A percentile compares a stretch with the other conserved stretches of the same genome.
Conservation (phyloP, 2,113 vertebrate species). For the Cinclus mexicanus region DNA sequence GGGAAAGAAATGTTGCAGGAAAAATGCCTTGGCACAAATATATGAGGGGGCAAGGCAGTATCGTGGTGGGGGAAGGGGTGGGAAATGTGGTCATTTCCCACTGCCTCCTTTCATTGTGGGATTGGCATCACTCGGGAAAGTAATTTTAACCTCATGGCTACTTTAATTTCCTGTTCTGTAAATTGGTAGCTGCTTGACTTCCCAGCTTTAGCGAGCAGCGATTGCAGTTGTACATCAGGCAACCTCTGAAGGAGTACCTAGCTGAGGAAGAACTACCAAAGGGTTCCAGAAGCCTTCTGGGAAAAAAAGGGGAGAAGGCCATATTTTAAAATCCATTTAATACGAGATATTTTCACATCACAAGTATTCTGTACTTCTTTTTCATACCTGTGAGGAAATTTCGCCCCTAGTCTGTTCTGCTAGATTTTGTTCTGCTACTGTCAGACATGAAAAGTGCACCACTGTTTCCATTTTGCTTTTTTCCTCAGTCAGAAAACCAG, state of each 20-base stretch:
- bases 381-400: not conserved
- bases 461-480: not conserved
- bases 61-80: not conserved
- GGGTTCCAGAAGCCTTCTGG: not conserved
- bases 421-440: not conserved
- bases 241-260: not conserved
- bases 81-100: constrained; percentile 33
- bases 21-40: not conserved
- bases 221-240: not conserved
- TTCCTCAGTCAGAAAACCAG: not conserved
- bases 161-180: constrained; percentile 54
- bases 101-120: constrained; percentile 29
- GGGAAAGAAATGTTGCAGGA: not conserved
- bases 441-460: not conserved
- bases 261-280: not conserved
- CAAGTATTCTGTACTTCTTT: not conserved
- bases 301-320: fast-evolving
- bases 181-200: constrained; percentile 41
- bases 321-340: not conserved
- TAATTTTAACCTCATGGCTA: constrained; percentile 44
- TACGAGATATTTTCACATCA: not conserved
- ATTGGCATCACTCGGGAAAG: constrained; percentile 19
- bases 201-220: not conserved
- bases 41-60: not conserved
- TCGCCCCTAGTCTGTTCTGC: not conserved